Evolutionary conservation across 2,888 invertebrate species (phyloP).

Genomic region (Eulithis testata): DNA sequence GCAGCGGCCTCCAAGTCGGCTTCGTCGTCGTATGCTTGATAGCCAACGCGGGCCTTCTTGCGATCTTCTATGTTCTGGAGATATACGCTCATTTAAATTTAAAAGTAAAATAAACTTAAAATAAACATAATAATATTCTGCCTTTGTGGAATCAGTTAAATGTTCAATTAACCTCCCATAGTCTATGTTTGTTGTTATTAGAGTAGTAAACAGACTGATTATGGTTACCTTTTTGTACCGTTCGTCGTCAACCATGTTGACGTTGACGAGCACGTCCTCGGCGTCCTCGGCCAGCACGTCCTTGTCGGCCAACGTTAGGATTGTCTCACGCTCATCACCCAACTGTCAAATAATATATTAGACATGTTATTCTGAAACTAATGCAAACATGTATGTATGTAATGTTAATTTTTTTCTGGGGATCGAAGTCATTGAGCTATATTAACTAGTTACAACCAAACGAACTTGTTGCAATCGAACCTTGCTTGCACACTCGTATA

Average conservation of each 20-base stretch:
- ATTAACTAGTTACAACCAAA: too few relatives aligned
- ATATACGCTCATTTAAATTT: neutral
- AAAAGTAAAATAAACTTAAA: too few relatives aligned
- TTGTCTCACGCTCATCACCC: constrained; percentile 92
- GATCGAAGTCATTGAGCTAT: too few relatives aligned
- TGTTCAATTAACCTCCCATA: too few relatives aligned
- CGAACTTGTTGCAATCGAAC: too few relatives aligned
- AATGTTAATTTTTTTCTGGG: too few relatives aligned
- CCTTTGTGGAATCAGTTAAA: too few relatives aligned
- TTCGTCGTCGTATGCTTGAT: constrained; percentile 94
- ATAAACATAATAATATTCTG: too few relatives aligned
- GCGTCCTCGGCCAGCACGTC: constrained; percentile 93
- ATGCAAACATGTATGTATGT: too few relatives aligned
- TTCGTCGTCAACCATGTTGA: constrained; percentile 94
- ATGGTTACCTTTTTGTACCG: constrained; percentile 88
- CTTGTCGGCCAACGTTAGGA: constrained; percentile 97
- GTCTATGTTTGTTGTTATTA: too few relatives aligned
- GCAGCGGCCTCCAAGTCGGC: constrained; percentile 89
- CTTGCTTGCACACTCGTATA: too few relatives aligned
- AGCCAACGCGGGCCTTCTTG: constrained; percentile 92
- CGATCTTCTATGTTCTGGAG: constrained; percentile 90
- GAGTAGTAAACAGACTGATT: too few relatives aligned
- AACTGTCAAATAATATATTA: constrained; percentile 53
- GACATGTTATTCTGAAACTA: neutral
- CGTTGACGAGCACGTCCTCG: constrained; percentile 95